Evolutionary conservation across 2,888 invertebrate genomes (phyloP), one percentile per base, ranked within the genome.

Genomic region (Hesperia comma): DNA sequence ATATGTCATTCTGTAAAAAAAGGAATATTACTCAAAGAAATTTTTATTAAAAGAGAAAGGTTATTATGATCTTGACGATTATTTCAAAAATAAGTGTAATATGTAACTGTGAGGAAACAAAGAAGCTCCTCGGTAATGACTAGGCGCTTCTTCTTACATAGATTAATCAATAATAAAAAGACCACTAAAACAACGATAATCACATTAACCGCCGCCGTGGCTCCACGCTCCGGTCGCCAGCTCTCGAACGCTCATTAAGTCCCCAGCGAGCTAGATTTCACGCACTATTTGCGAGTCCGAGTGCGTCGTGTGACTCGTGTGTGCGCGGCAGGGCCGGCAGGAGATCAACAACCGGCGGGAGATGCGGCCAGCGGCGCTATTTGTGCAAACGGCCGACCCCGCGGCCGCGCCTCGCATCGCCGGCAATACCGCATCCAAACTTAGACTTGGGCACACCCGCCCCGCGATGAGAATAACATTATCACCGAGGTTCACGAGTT

Each of bases 341-440:
- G 61, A 53, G 61, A 62, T 26, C 61, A 41, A 26, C 54, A 53
- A 53, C 61, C 57, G 21, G 57, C 57, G 43, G 56, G 26, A 43
- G 33, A 33, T 49, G 56, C 56, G 41, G 21, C 56, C 15, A 19
- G 56, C 56, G 41, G 21, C 56, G 55, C 56, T 57, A 21, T 57
- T 56, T 41, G 56, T 41, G 40, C 41, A 21, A 26, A 7, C 54
- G 54, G 8, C 10, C 26, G 5, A 26, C 2, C n/a, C n/a, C n/a
- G n/a, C n/a, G n/a, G 7, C 33, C 32, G 33, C 32, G 8, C 32
- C 15, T 32, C 37, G 37, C 37, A 37, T 12, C 37, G 37, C 12
- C 49, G 19, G 17, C 17, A 15, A 19, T 19, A 6, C 12, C 19
- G 7, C 19, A 49, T 49, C 49, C 49, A 49, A 49, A 49, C 49